phyloP scores from a whole-genome alignment of 2,797 vertebrate genomes.

The Sebastes glaucus region DNA sequence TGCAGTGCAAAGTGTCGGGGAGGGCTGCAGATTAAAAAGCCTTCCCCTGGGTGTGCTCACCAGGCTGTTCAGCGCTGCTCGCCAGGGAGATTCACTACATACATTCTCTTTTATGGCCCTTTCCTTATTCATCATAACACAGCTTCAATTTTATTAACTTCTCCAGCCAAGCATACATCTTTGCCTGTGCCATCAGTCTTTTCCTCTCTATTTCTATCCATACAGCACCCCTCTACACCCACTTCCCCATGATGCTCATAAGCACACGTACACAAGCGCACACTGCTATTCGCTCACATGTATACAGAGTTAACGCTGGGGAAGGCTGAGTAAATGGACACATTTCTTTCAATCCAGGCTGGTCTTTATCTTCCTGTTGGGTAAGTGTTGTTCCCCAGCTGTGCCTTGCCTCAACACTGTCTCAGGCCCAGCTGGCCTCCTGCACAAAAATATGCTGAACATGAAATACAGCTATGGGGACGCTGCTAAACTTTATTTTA shows the following conservation, averaged over 20 bases:
- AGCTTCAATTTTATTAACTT: constrained; percentile 83
- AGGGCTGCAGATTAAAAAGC: constrained; percentile 80
- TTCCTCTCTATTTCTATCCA: constrained; percentile 47
- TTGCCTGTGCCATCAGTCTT: constrained; percentile 66
- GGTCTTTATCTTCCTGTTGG: constrained; percentile 56
- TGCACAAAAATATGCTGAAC: constrained; percentile 36
- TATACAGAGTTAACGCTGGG: constrained; percentile 54
- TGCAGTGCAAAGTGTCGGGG: constrained; percentile 59
- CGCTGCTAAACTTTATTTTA: constrained; percentile 12
- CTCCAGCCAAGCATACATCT: constrained; percentile 78
- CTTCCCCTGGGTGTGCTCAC: constrained; percentile 76
- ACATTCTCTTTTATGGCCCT: constrained; percentile 81
- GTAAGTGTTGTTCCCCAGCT: constrained; percentile 40
- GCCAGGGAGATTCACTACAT: constrained; percentile 80
- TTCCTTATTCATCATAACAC: constrained; percentile 84
- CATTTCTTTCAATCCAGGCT: constrained; percentile 40
- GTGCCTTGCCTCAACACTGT: constrained; percentile 22
- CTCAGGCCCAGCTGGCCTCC: constrained; percentile 43
- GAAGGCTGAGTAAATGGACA: constrained; percentile 38
- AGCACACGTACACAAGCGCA: constrained; percentile 41
- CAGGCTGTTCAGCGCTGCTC: constrained; percentile 71
- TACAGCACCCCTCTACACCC: constrained; percentile 17
- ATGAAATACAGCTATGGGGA: constrained; percentile 23
- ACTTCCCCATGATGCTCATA: constrained; percentile 47
- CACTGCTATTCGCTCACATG: constrained; percentile 43